Percentiles rank a stretch among this genome's conserved stretches.
Evolutionary conservation across 2,888 invertebrate genomes (phyloP).

Genomic region (Ormyrus pomaceus): DNA sequence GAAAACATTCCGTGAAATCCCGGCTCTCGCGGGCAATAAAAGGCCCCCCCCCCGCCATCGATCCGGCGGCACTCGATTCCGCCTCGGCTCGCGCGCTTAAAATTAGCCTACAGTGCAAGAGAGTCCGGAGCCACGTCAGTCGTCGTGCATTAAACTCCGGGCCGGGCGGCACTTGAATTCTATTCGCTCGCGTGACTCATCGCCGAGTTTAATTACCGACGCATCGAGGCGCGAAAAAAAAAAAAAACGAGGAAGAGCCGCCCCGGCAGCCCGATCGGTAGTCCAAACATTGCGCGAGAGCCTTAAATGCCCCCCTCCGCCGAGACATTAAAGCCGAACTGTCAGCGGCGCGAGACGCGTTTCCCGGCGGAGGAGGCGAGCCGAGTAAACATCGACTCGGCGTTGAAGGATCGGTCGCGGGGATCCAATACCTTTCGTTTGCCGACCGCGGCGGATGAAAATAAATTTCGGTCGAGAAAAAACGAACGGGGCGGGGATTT

Average conservation of each 20-base stretch:
- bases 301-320: constrained; percentile 6
- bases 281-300: constrained; percentile 11
- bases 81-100: constrained; percentile 7
- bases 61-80: too few relatives aligned
- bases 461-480: too few relatives aligned
- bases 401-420: too few relatives aligned
- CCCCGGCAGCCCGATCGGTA: constrained; percentile 1
- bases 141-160: constrained; percentile 7
- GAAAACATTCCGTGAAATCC: too few relatives aligned
- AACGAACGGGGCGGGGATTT: too few relatives aligned
- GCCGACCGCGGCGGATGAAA: too few relatives aligned
- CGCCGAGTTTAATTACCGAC: neutral
- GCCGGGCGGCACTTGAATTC: neutral
- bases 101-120: neutral
- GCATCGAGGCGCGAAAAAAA: neutral
- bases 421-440: too few relatives aligned
- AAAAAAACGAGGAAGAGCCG: neutral
- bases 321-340: constrained; percentile 32
- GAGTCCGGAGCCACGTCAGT: constrained; percentile 2
- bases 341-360: neutral
- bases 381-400: neutral
- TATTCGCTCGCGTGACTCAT: constrained; percentile 9
- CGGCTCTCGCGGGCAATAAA: too few relatives aligned
- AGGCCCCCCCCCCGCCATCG: too few relatives aligned
- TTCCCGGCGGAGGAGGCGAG: neutral